Evolutionary conservation across 2,888 invertebrate genomes (phyloP).

Genomic region (Hypomecis atomaria): DNA sequence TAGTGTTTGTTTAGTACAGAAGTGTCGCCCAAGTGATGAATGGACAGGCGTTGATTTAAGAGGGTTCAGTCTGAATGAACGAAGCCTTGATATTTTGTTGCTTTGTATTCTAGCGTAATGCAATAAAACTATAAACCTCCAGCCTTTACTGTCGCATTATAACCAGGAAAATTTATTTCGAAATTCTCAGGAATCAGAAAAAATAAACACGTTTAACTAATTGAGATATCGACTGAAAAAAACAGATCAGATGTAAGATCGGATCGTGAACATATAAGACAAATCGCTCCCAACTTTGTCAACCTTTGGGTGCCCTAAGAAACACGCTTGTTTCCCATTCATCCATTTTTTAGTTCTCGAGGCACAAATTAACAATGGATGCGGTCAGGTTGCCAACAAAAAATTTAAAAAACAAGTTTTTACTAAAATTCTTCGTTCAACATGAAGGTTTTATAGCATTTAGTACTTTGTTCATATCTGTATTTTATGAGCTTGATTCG

Average conservation of each 20-base stretch:
- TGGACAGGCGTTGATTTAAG: conserved; percentile 73
- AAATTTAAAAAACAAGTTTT: conserved; percentile 63
- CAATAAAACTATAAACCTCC: conserved; percentile 71
- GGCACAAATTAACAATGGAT: conserved; percentile 77
- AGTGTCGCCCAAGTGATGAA: conserved; percentile 75
- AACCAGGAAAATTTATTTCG: conserved; percentile 41
- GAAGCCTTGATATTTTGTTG: conserved; percentile 65
- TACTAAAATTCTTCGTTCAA: conserved; percentile 61
- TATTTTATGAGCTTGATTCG: conserved; percentile 72
- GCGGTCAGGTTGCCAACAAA: conserved; percentile 77
- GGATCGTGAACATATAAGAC: conserved; percentile 75
- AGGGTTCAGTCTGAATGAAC: conserved; percentile 68
- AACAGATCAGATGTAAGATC: conserved; percentile 70
- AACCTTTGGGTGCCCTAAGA: conserved; percentile 72
- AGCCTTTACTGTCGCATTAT: conserved; percentile 34
- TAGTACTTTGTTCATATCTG: conserved; percentile 76
- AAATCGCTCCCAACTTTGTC: conserved; percentile 78
- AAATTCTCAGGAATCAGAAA: conserved; percentile 45
- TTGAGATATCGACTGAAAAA: conserved; percentile 74
- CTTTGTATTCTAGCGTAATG: conserved; percentile 57
- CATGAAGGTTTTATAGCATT: conserved; percentile 74
- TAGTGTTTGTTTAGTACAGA: conserved; percentile 59
- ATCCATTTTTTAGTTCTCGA: conserved; percentile 73
- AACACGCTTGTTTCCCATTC: conserved; percentile 66
- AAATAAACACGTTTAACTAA: conserved; percentile 49